Percentiles rank a stretch among this genome's conserved stretches.
Evolutionary conservation across 2,113 vertebrate genomes (phyloP).

Genomic region (Rhodinocichla rosea): DNA sequence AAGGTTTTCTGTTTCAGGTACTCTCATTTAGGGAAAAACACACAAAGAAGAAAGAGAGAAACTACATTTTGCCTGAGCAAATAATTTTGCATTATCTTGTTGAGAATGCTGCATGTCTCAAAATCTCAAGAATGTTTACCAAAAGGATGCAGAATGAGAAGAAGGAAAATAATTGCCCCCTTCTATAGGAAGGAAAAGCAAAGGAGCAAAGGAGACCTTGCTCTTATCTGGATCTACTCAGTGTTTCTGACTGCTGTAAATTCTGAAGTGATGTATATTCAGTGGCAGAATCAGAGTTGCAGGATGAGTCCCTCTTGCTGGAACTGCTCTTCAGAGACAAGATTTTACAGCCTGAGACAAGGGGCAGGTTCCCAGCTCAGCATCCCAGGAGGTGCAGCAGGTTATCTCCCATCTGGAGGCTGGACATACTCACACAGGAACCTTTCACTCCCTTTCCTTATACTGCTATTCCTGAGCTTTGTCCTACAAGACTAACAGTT

Average conservation of each 20-base stretch:
- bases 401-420: not conserved
- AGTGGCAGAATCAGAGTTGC: not conserved
- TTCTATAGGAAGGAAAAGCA: not conserved
- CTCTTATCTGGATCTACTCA: not conserved
- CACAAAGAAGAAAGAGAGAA: not conserved
- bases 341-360: not conserved
- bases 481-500: not conserved
- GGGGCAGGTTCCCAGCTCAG: not conserved
- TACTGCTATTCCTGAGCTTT: not conserved
- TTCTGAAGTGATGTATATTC: rapidly evolving
- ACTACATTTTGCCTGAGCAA: not conserved
- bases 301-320: not conserved
- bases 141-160: not conserved
- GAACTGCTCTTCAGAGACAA: not conserved
- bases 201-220: not conserved
- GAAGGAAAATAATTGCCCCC: not conserved
- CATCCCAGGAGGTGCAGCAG: not conserved
- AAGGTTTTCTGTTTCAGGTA: not conserved
- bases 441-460: not conserved
- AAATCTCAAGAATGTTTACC: not conserved
- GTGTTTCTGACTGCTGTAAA: not conserved
- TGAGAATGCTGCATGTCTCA: not conserved
- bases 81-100: not conserved
- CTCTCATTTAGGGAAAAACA: not conserved
- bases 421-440: not conserved